Evolutionary conservation across 2,888 invertebrate genomes (phyloP).

Genomic region (Spisula solida): DNA sequence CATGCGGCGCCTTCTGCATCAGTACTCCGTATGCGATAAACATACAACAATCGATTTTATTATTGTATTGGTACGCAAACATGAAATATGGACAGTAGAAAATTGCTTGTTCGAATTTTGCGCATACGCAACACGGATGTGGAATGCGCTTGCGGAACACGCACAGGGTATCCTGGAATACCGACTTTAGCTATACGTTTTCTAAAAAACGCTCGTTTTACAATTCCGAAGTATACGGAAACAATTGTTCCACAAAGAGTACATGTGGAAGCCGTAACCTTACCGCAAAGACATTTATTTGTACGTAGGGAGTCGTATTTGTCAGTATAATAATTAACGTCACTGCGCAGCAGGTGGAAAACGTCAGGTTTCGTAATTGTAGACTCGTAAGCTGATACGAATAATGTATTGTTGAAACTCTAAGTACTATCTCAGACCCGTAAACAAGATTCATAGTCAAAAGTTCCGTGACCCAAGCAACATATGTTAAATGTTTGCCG

Average conservation of each 20-base stretch:
- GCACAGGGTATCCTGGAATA: no score
- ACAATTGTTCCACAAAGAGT: background rate
- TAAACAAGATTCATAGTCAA: constrained; percentile 24
- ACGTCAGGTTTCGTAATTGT: background rate
- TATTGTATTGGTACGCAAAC: no score
- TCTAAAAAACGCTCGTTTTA: no score
- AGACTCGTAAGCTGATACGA: background rate
- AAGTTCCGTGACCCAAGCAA: constrained; percentile 50
- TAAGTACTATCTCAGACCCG: constrained; percentile 1
- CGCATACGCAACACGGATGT: no score
- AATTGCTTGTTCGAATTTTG: no score
- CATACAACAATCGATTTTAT: no score
- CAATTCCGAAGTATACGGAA: no score
- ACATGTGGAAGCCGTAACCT: background rate
- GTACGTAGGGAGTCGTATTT: background rate
- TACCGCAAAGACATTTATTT: background rate
- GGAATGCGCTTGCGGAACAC: no score
- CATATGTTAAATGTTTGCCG: constrained; percentile 56
- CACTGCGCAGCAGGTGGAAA: background rate
- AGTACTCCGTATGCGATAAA: no score
- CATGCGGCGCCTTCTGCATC: no score
- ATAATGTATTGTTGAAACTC: background rate
- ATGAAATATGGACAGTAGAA: no score
- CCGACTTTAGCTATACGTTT: no score
- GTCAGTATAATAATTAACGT: background rate